Conservation (phyloP, 1,140 invertebrate genomes). For the Drosophila malerkotliana region DNA sequence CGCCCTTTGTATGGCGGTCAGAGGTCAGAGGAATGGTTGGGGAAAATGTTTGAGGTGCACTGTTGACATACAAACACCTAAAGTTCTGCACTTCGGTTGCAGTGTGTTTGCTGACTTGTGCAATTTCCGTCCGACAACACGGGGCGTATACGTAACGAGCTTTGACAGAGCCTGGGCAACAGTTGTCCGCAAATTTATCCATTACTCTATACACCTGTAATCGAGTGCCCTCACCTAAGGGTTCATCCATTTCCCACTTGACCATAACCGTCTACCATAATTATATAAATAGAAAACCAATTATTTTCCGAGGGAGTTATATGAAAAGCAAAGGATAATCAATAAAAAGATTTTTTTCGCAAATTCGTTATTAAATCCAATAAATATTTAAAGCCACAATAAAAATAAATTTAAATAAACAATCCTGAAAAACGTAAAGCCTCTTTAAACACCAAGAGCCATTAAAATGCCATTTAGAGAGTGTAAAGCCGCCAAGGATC, state of each 20-base stretch:
- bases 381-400: slow-evolving; percentile 26
- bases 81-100: slow-evolving; percentile 34
- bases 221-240: not conserved
- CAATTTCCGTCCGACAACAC: slow-evolving; percentile 73
- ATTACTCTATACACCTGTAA: slow-evolving; percentile 3
- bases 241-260: not conserved
- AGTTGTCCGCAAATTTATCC: slow-evolving; percentile 24
- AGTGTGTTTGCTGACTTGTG: slow-evolving; percentile 72
- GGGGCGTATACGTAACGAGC: slow-evolving; percentile 59
- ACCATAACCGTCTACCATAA: not conserved
- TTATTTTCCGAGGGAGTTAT: not conserved
- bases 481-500: slow-evolving; percentile 35
- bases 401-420: slow-evolving; percentile 37
- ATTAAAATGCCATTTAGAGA: slow-evolving; percentile 50
- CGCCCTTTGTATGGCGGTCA: slow-evolving; percentile 1
- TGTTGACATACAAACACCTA: slow-evolving; percentile 48
- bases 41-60: slow-evolving; percentile 48
- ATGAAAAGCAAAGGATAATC: not conserved
- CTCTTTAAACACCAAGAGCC: slow-evolving; percentile 21
- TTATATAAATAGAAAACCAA: slow-evolving; percentile 7
- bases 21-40: slow-evolving; percentile 7
- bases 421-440: slow-evolving; percentile 16
- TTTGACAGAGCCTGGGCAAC: slow-evolving; percentile 31
- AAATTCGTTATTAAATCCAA: not conserved
- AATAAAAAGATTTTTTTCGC: not conserved